Conservation (phyloP, 2,797 vertebrate genomes). For the Clarias platycephalus region DNA sequence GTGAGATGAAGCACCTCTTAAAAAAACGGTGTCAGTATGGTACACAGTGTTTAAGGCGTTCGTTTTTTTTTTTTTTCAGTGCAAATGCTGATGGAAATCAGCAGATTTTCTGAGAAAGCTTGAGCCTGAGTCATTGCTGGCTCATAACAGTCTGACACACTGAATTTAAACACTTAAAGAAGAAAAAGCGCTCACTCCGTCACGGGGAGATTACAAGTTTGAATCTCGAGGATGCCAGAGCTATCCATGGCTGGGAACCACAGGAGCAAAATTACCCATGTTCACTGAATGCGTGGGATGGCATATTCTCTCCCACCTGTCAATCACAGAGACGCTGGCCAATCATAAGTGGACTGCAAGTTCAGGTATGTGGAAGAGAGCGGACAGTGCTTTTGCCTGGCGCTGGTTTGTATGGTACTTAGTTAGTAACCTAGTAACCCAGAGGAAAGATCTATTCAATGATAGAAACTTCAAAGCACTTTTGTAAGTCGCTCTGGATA, state of each 20-base stretch:
- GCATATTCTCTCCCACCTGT: background rate
- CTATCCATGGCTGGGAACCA: background rate
- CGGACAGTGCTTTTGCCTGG: background rate
- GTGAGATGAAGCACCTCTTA: slow-evolving; percentile 3
- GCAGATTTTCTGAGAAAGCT: slow-evolving; percentile 4
- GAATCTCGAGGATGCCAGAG: background rate
- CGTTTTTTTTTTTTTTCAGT: background rate
- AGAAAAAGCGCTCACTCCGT: background rate
- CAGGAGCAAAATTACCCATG: background rate
- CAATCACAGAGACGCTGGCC: background rate
- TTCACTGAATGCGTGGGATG: background rate
- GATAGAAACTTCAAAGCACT: too few relatives aligned
- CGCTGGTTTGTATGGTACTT: too few relatives aligned
- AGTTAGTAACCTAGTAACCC: too few relatives aligned
- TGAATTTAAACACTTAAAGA: slow-evolving; percentile 4
- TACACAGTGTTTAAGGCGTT: background rate
- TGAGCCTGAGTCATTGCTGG: background rate
- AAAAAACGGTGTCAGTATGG: slow-evolving; percentile 17
- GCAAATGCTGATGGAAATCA: slow-evolving; percentile 3
- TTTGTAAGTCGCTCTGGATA: too few relatives aligned
- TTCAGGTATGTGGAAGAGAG: slow-evolving; percentile 12
- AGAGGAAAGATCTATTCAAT: too few relatives aligned
- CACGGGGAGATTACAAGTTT: background rate
- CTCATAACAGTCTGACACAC: background rate
- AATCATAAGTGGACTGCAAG: background rate